Percentiles rank a stretch among this genome's conserved stretches.
These are phyloP conservation scores for Radopholus similis DNA, from an alignment of 1,140 invertebrate species.

Conservation along the genomic window DNA sequence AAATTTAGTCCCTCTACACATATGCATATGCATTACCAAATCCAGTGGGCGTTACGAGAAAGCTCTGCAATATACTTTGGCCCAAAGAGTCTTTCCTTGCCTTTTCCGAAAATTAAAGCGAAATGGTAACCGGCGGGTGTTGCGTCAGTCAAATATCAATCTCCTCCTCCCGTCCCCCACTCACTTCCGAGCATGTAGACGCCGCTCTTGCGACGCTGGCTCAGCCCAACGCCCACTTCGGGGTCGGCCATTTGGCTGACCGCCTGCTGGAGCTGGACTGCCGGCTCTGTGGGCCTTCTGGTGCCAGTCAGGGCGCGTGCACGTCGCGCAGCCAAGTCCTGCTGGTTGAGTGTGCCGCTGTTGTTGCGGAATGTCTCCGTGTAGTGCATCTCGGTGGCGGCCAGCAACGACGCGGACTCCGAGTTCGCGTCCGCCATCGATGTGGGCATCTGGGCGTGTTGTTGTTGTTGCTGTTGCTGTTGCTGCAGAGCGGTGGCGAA, in stretches of 20 bases:
- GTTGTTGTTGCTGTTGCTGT: conserved; percentile 4
- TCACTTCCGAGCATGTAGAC: conserved; percentile 37
- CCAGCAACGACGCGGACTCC: conserved; percentile 31
- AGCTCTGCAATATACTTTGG: no score
- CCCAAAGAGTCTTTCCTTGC: no score
- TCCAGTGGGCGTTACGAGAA: no score
- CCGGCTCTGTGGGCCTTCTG: background rate
- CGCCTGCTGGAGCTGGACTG: background rate
- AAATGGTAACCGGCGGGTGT: no score
- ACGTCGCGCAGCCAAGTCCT: background rate
- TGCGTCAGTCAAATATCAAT: no score
- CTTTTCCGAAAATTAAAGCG: no score
- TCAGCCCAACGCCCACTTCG: conserved; percentile 11
- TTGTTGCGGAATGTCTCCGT: conserved; percentile 31
- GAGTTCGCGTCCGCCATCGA: background rate
- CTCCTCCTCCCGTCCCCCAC: no score
- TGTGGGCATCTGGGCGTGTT: background rate
- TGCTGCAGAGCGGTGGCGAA: conserved; percentile 27
- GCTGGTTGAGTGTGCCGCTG: conserved; percentile 1
- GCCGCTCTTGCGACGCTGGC: conserved; percentile 36
- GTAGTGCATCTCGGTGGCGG: conserved; percentile 49
- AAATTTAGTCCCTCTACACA: conserved; percentile 19
- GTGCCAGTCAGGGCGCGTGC: no score
- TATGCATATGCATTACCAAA: no score
- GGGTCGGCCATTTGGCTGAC: conserved; percentile 3